These are phyloP conservation scores for Strix uralensis DNA, from an alignment of 2,113 vertebrate species.

Conservation along the genomic window DNA sequence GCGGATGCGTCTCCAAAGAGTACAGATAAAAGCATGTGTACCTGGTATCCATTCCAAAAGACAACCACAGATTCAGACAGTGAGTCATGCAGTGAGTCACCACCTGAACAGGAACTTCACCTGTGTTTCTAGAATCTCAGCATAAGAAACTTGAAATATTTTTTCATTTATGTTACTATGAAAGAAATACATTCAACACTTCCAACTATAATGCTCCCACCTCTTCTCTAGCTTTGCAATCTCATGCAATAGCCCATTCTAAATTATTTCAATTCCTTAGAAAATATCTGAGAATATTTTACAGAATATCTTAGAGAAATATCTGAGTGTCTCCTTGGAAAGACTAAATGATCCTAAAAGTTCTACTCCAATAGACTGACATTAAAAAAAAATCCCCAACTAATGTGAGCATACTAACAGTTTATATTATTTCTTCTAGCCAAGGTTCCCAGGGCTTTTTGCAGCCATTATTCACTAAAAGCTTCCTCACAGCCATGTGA, in stretches of 20 bases:
- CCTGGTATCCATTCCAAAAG: background rate
- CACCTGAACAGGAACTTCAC: background rate
- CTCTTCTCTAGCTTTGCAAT: background rate
- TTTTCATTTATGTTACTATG: background rate
- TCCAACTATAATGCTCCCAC: background rate
- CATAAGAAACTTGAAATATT: background rate
- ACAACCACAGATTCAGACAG: background rate
- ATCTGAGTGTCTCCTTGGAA: background rate
- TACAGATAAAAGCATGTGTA: background rate
- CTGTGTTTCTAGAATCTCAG: background rate
- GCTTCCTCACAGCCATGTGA: background rate
- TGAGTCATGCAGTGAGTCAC: background rate
- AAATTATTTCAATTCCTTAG: background rate
- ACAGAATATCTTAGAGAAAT: background rate
- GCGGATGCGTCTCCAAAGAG: background rate
- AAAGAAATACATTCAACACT: background rate
- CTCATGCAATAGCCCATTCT: background rate
- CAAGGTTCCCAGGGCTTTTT: background rate
- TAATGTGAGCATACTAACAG: fast-evolving
- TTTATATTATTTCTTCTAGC: background rate
- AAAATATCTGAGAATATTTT: background rate
- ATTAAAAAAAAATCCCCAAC: background rate
- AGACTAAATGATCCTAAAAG: background rate
- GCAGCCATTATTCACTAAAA: background rate
- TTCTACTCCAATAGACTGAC: background rate